Evolutionary conservation across 2,113 vertebrate genomes (phyloP).

Genomic region (Peromyscus californicus): DNA sequence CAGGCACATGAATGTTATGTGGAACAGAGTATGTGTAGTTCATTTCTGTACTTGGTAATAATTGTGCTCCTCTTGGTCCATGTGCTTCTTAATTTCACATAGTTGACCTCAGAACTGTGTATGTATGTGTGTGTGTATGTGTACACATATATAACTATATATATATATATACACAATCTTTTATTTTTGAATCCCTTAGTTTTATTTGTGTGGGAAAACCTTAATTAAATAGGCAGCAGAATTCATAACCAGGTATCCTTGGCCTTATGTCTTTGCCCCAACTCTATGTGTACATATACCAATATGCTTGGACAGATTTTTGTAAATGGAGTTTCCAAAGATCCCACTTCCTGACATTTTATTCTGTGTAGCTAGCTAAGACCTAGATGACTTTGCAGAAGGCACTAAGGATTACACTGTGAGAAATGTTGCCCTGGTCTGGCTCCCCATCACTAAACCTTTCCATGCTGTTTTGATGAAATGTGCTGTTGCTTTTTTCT

Average conservation of each 20-base stretch:
- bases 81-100: not conserved
- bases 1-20: not conserved
- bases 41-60: not conserved
- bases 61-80: not conserved
- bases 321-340: not conserved
- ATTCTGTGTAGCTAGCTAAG: not conserved
- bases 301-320: not conserved
- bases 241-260: not conserved
- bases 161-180: not conserved
- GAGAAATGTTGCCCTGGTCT: not conserved
- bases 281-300: not conserved
- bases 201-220: conserved; percentile 15
- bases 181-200: conserved; percentile 10
- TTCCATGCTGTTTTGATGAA: not conserved
- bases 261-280: not conserved
- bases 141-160: not conserved
- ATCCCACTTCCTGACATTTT: not conserved
- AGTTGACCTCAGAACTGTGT: not conserved
- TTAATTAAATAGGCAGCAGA: not conserved
- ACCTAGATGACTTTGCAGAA: not conserved
- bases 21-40: not conserved
- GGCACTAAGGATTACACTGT: not conserved
- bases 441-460: not conserved
- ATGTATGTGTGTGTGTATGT: not conserved
- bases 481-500: not conserved